Percentiles rank a stretch among this genome's conserved stretches.
phyloP scores from a whole-genome alignment of 2,888 invertebrate species.

The Rhogogaster chlorosoma region DNA sequence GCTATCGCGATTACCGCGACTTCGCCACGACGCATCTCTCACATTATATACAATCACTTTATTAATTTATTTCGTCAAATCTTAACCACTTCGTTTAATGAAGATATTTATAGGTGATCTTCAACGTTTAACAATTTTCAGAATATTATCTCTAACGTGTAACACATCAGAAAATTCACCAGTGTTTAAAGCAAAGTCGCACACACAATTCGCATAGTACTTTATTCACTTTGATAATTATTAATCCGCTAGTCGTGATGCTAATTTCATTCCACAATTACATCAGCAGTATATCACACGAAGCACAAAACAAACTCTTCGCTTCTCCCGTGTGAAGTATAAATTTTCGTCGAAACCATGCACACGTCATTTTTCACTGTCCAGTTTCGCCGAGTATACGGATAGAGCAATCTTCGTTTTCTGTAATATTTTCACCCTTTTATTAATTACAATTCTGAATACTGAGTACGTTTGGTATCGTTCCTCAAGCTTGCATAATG shows the following conservation, averaged over 20 bases:
- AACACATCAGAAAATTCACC: neutral
- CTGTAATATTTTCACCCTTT: neutral
- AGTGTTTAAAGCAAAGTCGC: neutral
- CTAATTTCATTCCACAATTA: neutral
- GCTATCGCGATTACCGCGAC: constrained; percentile 77
- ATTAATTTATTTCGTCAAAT: constrained; percentile 64
- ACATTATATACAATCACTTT: constrained; percentile 74
- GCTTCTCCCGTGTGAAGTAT: neutral
- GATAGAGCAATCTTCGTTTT: neutral
- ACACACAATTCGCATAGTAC: neutral
- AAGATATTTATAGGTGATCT: neutral
- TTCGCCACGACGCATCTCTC: constrained; percentile 77
- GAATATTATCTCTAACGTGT: neutral
- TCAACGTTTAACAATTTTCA: neutral
- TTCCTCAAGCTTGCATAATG: neutral
- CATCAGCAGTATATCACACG: neutral
- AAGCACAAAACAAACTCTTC: neutral
- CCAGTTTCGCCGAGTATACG: neutral
- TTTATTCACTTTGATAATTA: neutral
- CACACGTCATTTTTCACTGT: neutral
- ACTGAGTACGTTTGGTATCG: neutral
- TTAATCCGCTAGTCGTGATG: neutral
- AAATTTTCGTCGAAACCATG: neutral
- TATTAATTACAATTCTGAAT: neutral
- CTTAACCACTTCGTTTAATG: neutral